These are phyloP conservation scores for Limnephilus rhombicus DNA, from an alignment of 2,888 invertebrate genomes.

Conservation along the genomic window DNA sequence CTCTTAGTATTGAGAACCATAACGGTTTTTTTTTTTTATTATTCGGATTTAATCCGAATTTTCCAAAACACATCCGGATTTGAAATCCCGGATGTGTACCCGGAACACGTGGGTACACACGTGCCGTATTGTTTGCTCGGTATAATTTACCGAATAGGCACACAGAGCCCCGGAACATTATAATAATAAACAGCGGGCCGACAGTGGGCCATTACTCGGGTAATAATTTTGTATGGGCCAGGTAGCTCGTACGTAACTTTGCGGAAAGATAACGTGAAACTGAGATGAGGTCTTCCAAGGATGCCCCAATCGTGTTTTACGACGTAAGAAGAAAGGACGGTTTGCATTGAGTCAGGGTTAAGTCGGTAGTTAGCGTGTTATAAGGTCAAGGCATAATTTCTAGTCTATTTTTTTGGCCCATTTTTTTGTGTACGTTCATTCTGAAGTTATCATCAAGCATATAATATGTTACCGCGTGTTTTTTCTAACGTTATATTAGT, in stretches of 20 bases:
- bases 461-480: too few relatives aligned
- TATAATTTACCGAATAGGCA: not conserved
- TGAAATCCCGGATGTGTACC: too few relatives aligned
- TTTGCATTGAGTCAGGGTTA: not conserved
- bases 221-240: not conserved
- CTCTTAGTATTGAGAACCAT: too few relatives aligned
- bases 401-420: too few relatives aligned
- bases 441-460: too few relatives aligned
- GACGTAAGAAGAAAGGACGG: not conserved
- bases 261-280: not conserved
- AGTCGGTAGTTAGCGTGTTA: not conserved
- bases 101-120: not conserved
- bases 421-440: too few relatives aligned
- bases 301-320: not conserved
- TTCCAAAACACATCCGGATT: too few relatives aligned
- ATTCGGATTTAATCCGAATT: too few relatives aligned
- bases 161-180: not conserved
- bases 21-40: too few relatives aligned
- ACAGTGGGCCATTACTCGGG: not conserved
- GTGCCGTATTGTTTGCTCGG: not conserved
- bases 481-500: too few relatives aligned
- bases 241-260: not conserved
- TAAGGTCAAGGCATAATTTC: not conserved
- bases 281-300: not conserved
- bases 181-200: not conserved